Conservation (phyloP, 1,140 invertebrate genomes). For the Papilio machaon region DNA sequence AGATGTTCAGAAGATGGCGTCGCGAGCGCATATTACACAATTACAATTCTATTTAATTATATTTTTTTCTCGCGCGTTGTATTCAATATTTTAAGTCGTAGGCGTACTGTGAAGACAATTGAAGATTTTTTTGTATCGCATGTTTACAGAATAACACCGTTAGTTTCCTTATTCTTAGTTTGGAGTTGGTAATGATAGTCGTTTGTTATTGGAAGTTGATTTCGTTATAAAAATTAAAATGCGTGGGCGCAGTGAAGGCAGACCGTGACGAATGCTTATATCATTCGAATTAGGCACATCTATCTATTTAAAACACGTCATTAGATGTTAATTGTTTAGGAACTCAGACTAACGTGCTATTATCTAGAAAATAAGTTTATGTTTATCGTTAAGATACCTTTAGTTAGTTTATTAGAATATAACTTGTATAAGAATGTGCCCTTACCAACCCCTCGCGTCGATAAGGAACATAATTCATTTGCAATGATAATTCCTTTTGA, state of each 20-base stretch:
- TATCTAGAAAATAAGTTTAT: slow-evolving; percentile 35
- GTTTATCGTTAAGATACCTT: slow-evolving; percentile 37
- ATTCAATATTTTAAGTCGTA: slow-evolving; percentile 61
- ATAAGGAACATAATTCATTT: not conserved
- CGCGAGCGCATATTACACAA: slow-evolving; percentile 75
- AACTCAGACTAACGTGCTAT: slow-evolving; percentile 34
- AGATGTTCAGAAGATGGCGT: slow-evolving; percentile 77
- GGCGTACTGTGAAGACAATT: slow-evolving; percentile 66
- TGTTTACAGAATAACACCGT: slow-evolving; percentile 58
- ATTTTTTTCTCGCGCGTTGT: slow-evolving; percentile 68
- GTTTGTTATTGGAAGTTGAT: slow-evolving; percentile 24
- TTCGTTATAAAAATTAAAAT: slow-evolving; percentile 27
- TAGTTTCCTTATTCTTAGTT: slow-evolving; percentile 62
- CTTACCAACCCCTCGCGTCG: not conserved
- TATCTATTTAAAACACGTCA: slow-evolving; percentile 32
- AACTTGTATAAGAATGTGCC: slow-evolving; percentile 41
- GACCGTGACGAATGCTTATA: slow-evolving; percentile 16
- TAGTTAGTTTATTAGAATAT: slow-evolving; percentile 35
- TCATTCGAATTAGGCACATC: slow-evolving; percentile 19
- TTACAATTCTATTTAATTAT: slow-evolving; percentile 81
- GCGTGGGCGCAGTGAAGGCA: slow-evolving; percentile 15
- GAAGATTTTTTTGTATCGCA: slow-evolving; percentile 57
- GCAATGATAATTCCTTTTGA: not conserved
- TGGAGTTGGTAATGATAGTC: slow-evolving; percentile 55
- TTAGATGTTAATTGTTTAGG: slow-evolving; percentile 14